These are phyloP conservation scores for Panthera uncia DNA, from an alignment of 2,113 vertebrate species.

Conservation along the genomic window DNA sequence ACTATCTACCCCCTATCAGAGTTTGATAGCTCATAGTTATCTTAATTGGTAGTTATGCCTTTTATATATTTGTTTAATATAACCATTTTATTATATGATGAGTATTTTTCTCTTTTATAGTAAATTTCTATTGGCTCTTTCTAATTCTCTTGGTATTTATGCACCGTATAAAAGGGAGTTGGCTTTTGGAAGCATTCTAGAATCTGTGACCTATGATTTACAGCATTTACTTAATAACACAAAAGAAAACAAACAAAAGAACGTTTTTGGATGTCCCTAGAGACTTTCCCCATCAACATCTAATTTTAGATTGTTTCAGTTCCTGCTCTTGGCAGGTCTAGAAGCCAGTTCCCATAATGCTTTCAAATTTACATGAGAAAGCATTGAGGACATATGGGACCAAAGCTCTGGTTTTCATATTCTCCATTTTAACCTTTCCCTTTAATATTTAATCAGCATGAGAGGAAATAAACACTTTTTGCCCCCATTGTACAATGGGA, in stretches of 20 bases:
- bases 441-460: slow-evolving; percentile 58
- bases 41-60: not conserved
- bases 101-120: not conserved
- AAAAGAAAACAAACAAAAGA: slow-evolving; percentile 60
- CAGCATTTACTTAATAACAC: slow-evolving; percentile 63
- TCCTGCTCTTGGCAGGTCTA: slow-evolving; percentile 55
- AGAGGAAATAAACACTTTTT: slow-evolving; percentile 53
- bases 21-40: not conserved
- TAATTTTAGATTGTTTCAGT: slow-evolving; percentile 54
- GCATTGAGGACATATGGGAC: not conserved
- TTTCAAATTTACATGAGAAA: slow-evolving; percentile 27
- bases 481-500: not conserved
- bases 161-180: slow-evolving; percentile 41
- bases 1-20: not conserved
- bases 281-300: slow-evolving; percentile 69
- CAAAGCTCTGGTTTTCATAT: not conserved
- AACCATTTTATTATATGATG: not conserved
- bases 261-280: slow-evolving; percentile 64
- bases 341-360: slow-evolving; percentile 14
- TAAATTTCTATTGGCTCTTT: not conserved
- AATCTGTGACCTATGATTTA: slow-evolving; percentile 68
- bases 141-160: slow-evolving; percentile 25
- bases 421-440: slow-evolving; percentile 63
- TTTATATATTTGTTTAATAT: not conserved
- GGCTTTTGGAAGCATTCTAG: slow-evolving; percentile 66